phyloP scores from a whole-genome alignment of 2,113 vertebrate genomes.

The Ranitomeya variabilis region DNA sequence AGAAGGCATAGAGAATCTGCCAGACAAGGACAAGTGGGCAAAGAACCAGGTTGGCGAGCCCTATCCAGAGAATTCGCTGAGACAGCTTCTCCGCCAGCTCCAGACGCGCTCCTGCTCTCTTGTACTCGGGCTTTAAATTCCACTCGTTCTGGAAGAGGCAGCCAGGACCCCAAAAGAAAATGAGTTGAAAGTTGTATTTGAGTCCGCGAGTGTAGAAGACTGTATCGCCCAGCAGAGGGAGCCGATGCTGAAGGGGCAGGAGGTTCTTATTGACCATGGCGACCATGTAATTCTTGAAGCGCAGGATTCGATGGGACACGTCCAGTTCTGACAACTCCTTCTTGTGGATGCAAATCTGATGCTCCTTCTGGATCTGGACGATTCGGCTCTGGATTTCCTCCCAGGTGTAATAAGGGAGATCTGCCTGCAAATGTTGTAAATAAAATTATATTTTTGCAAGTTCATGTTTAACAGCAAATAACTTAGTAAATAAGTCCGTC shows the following conservation, averaged over 20 bases:
- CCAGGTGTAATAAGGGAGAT: slow-evolving; percentile 94
- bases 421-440: slow-evolving; percentile 72
- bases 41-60: slow-evolving; percentile 93
- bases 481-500: too few species aligned
- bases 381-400: slow-evolving; percentile 96
- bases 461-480: too few species aligned
- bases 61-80: slow-evolving; percentile 94
- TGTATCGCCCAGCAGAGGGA: slow-evolving; percentile 82
- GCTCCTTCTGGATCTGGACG: slow-evolving; percentile 97
- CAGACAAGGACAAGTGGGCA: slow-evolving; percentile 97
- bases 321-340: slow-evolving; percentile 93
- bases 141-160: slow-evolving; percentile 96
- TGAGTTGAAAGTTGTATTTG: slow-evolving; percentile 98
- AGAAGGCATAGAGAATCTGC: slow-evolving; percentile 98
- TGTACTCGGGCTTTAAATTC: slow-evolving; percentile 94
- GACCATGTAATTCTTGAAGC: slow-evolving; percentile 99
- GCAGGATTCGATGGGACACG: slow-evolving; percentile 96
- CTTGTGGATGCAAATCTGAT: slow-evolving; percentile 99
- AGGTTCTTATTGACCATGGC: slow-evolving; percentile 98
- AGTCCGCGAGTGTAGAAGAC: slow-evolving; percentile 95
- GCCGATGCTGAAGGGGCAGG: slow-evolving; percentile 87
- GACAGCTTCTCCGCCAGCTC: slow-evolving; percentile 93
- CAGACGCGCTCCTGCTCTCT: slow-evolving; percentile 86
- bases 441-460: too few species aligned
- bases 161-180: slow-evolving; percentile 96